phyloP scores from a whole-genome alignment of 64 coral and sea anemone genomes.

The Astreopora myriophthalma region DNA sequence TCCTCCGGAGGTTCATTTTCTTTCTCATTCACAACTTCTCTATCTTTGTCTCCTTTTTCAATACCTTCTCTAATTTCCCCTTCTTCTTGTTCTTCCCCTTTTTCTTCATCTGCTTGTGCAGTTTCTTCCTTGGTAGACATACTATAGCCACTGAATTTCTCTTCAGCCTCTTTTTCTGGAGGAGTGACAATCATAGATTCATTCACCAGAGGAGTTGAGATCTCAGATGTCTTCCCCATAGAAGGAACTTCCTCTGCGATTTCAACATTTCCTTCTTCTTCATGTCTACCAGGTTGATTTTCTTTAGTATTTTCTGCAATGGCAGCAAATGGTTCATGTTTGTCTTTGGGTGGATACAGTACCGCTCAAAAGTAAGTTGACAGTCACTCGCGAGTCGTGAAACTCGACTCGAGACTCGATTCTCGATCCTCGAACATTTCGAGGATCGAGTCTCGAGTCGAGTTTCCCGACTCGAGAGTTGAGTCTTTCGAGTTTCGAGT shows the following conservation, averaged over 20 bases:
- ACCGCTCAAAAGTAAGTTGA: no score
- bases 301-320: background rate
- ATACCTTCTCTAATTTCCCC: background rate
- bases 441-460: no score
- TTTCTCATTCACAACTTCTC: background rate
- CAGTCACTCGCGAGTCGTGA: no score
- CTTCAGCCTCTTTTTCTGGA: background rate
- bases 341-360: background rate
- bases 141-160: background rate
- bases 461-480: no score
- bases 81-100: constrained; percentile 38
- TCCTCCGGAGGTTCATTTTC: constrained; percentile 16
- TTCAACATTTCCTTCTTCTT: background rate
- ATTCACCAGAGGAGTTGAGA: background rate
- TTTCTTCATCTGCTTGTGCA: background rate
- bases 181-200: background rate
- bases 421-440: no score
- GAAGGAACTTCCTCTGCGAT: background rate
- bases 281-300: background rate
- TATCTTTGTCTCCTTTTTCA: background rate
- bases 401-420: constrained; percentile 26
- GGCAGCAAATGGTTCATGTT: background rate
- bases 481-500: no score
- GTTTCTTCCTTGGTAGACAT: background rate
- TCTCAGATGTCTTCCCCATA: background rate